A percentile compares a stretch with the other conserved stretches of the same genome.
Conservation (phyloP, 2,888 invertebrate species). For the Melinopterus prodromus region DNA sequence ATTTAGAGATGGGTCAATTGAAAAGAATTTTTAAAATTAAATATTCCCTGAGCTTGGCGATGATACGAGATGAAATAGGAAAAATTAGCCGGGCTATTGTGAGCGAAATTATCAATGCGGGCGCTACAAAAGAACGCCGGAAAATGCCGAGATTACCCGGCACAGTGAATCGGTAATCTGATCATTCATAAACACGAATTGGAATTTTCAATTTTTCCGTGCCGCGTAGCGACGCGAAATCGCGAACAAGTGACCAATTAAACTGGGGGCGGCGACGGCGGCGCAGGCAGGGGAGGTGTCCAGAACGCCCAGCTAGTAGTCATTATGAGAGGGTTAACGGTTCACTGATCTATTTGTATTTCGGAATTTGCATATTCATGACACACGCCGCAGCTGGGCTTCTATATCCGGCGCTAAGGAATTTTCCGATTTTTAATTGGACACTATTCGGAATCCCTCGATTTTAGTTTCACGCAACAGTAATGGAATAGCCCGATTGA, state of each 20-base stretch:
- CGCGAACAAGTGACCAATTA: constrained; percentile 4
- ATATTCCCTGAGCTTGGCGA: not conserved
- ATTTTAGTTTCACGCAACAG: not conserved
- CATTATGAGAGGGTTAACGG: constrained; percentile 21
- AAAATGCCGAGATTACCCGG: not conserved
- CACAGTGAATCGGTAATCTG: constrained; percentile 20
- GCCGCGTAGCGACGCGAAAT: not conserved
- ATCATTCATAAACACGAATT: constrained; percentile 22
- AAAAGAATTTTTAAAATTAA: not conserved
- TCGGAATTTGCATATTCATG: constrained; percentile 22
- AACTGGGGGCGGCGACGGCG: not conserved
- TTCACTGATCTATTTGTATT: constrained; percentile 21
- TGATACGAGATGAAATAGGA: not conserved
- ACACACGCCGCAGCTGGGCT: not conserved
- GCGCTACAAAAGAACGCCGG: not conserved
- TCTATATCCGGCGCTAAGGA: not conserved
- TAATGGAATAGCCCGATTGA: not conserved
- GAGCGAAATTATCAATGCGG: not conserved
- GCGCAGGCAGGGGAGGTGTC: not conserved
- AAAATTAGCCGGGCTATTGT: not conserved
- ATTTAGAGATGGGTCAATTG: no score
- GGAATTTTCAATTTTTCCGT: constrained; percentile 23
- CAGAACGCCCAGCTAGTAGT: constrained; percentile 4
- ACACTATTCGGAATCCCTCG: not conserved
- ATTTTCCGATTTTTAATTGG: not conserved